Percentiles rank a stretch among this genome's conserved stretches.
Conservation (phyloP, 2,888 invertebrate genomes). For the Cephus spinipes region DNA sequence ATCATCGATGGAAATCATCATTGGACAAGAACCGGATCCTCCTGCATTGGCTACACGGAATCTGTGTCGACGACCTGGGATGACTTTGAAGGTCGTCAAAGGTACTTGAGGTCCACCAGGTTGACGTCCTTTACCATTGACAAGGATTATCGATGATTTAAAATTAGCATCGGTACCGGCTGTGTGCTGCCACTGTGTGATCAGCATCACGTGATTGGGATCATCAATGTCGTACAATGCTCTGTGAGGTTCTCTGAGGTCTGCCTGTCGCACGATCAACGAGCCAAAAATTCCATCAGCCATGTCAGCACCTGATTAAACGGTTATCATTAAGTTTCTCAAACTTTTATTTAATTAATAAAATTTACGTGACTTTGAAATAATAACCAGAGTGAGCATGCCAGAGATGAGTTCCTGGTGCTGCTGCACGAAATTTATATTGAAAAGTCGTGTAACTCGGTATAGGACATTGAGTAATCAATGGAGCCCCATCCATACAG, state of each 20-base stretch:
- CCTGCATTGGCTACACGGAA: constrained; percentile 77
- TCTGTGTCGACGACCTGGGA: constrained; percentile 73
- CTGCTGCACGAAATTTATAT: constrained; percentile 77
- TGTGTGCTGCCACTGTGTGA: constrained; percentile 78
- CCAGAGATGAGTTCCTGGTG: constrained; percentile 80
- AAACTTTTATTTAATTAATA: not conserved
- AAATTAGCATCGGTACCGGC: constrained; percentile 57
- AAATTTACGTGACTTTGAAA: not conserved
- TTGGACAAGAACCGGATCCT: constrained; percentile 76
- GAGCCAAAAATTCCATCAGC: constrained; percentile 79
- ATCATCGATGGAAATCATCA: constrained; percentile 75
- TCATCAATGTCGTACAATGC: constrained; percentile 79
- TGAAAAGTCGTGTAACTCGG: constrained; percentile 76
- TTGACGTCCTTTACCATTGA: constrained; percentile 74
- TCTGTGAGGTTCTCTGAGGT: constrained; percentile 72
- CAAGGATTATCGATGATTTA: constrained; percentile 71
- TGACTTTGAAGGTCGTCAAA: constrained; percentile 68
- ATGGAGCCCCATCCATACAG: constrained; percentile 82
- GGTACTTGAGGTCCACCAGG: constrained; percentile 62
- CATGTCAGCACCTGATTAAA: constrained; percentile 71
- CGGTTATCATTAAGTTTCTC: not conserved
- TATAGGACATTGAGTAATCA: constrained; percentile 84
- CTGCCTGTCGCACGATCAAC: constrained; percentile 76
- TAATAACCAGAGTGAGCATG: constrained; percentile 71
- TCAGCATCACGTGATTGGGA: constrained; percentile 76